phyloP scores from a whole-genome alignment of 1,140 invertebrate genomes.

The Brachionus angularis region DNA sequence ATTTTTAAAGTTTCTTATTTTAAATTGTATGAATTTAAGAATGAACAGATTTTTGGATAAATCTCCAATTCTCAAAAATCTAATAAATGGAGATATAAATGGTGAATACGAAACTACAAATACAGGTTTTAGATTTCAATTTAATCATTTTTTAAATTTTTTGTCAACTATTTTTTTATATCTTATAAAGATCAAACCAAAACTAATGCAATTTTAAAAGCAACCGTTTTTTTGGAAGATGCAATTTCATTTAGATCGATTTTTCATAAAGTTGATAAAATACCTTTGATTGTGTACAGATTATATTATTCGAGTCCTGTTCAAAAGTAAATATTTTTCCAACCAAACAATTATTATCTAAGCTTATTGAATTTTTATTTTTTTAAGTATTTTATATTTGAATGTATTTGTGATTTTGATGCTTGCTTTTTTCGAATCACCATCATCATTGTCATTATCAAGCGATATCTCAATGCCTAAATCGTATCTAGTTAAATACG shows the following conservation, averaged over 20 bases:
- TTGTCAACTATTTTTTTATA: too few relatives aligned
- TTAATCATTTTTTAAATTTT: too few relatives aligned
- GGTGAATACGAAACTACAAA: neutral
- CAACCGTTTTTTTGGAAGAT: constrained; percentile 38
- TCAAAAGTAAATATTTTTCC: constrained; percentile 49
- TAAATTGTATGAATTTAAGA: neutral
- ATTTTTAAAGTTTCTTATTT: neutral
- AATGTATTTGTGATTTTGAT: constrained; percentile 51
- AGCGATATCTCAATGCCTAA: constrained; percentile 49
- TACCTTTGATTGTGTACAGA: constrained; percentile 50
- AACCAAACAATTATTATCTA: neutral
- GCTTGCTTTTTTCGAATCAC: constrained; percentile 53
- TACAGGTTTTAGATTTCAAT: too few relatives aligned
- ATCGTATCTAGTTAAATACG: constrained; percentile 42
- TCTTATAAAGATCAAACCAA: neutral
- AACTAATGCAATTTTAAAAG: constrained; percentile 1
- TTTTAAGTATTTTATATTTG: constrained; percentile 44
- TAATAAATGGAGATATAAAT: constrained; percentile 17
- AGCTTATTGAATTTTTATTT: neutral
- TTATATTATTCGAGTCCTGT: constrained; percentile 49
- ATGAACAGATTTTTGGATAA: neutral
- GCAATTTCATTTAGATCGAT: constrained; percentile 48
- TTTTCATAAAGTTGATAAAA: constrained; percentile 50
- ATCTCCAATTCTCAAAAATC: neutral
- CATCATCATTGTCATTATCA: constrained; percentile 53